Conservation (phyloP, 2,113 vertebrate genomes). For the Scolopax mira region DNA sequence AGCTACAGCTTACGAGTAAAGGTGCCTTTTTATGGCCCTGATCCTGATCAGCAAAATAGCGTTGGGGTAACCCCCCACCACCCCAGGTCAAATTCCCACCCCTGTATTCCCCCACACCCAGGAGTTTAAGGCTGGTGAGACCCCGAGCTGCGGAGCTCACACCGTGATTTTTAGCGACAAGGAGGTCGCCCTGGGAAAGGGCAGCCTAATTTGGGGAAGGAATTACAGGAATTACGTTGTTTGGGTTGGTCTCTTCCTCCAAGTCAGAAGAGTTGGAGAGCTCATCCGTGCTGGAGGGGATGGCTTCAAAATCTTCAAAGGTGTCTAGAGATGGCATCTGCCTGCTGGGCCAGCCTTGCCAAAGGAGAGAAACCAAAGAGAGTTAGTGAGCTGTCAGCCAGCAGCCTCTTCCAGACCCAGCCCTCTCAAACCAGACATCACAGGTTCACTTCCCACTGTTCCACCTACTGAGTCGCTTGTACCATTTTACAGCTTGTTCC, state of each 20-base stretch:
- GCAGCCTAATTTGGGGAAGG: neutral
- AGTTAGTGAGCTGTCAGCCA: neutral
- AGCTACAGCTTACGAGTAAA: neutral
- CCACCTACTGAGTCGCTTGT: no score
- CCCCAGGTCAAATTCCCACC: neutral
- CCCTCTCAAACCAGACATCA: neutral
- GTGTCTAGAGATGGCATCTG: slow-evolving; percentile 83
- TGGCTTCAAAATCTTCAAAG: slow-evolving; percentile 85
- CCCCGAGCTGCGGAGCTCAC: neutral
- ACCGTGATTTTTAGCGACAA: neutral
- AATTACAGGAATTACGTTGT: slow-evolving; percentile 82
- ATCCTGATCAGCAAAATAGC: neutral
- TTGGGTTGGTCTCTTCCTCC: slow-evolving; percentile 83
- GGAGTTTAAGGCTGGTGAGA: neutral
- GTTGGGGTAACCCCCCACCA: neutral
- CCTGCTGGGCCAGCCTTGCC: slow-evolving; percentile 81
- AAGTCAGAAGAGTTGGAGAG: slow-evolving; percentile 87
- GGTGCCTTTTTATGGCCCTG: neutral
- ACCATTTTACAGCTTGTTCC: neutral
- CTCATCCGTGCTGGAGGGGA: slow-evolving; percentile 88
- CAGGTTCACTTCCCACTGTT: neutral
- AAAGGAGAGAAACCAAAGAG: neutral
- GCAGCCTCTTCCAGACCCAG: neutral
- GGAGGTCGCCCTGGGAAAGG: neutral
- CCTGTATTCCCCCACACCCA: neutral